phyloP scores from a whole-genome alignment of 2,797 vertebrate species.

The Typhlichthys subterraneus region DNA sequence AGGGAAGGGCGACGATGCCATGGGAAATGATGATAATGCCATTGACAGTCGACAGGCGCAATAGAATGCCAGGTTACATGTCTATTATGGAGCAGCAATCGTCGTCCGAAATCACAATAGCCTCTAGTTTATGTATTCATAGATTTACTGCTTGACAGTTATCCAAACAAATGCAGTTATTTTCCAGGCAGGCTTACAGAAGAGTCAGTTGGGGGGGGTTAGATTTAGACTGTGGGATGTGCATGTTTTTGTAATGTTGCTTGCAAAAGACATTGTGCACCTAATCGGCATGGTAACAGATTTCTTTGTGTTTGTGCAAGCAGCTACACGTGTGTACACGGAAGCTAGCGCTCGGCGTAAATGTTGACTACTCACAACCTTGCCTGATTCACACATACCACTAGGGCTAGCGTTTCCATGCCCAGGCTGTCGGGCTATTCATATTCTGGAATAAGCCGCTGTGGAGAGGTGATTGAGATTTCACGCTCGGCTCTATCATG shows the following conservation, averaged over 20 bases:
- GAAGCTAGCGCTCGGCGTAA: too few relatives aligned
- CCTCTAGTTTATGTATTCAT: conserved; percentile 44
- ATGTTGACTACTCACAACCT: neutral
- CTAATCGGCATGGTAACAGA: too few relatives aligned
- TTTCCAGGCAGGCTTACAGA: conserved; percentile 3
- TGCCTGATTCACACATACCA: conserved; percentile 5
- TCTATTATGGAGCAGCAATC: conserved; percentile 37
- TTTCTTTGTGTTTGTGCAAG: neutral
- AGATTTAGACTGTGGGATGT: too few relatives aligned
- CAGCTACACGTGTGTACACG: neutral
- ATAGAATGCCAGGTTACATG: conserved; percentile 24
- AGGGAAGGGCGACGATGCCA: conserved; percentile 21
- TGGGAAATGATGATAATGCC: conserved; percentile 34
- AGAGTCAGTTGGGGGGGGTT: too few relatives aligned
- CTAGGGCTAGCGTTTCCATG: conserved; percentile 20
- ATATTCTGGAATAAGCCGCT: conserved; percentile 45
- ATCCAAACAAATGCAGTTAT: conserved; percentile 36
- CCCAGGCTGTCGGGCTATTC: conserved; percentile 28
- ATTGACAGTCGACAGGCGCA: conserved; percentile 23
- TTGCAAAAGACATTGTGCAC: too few relatives aligned
- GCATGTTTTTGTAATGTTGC: too few relatives aligned
- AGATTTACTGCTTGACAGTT: conserved; percentile 37
- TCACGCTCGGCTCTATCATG: conserved; percentile 24
- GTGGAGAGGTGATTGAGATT: conserved; percentile 49
- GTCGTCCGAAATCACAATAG: conserved; percentile 33